phyloP scores from a whole-genome alignment of 2,888 invertebrate species.

The Drosophila aldrichi region DNA sequence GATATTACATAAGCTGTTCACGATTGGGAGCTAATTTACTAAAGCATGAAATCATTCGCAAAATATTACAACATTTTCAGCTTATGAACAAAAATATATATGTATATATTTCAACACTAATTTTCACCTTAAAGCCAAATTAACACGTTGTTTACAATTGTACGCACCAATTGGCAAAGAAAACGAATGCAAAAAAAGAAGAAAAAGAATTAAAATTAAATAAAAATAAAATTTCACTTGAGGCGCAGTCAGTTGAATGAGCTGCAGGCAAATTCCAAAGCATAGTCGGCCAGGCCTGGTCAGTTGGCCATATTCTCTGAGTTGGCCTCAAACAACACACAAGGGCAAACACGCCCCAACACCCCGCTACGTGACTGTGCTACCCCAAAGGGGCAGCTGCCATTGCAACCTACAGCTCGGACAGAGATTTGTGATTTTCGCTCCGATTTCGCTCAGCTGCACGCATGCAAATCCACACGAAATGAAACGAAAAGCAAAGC shows the following conservation, averaged over 20 bases:
- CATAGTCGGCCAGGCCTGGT: constrained; percentile 17
- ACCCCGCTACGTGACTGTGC: constrained; percentile 41
- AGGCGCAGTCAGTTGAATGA: constrained; percentile 42
- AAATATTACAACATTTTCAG: constrained; percentile 31
- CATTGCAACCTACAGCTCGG: constrained; percentile 10
- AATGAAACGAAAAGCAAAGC: constrained; percentile 11
- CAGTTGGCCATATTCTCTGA: constrained; percentile 27
- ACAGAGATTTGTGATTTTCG: constrained; percentile 38
- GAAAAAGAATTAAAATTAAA: constrained; percentile 34
- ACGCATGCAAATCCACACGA: constrained; percentile 61
- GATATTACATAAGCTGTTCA: constrained; percentile 16
- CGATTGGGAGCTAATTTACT: constrained; percentile 5
- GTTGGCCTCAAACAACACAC: constrained; percentile 33
- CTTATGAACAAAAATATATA: not conserved
- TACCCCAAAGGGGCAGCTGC: constrained; percentile 21
- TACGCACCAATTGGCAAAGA: constrained; percentile 67
- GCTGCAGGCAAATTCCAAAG: constrained; percentile 37
- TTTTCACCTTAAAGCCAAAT: constrained; percentile 38
- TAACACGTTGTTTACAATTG: constrained; percentile 62
- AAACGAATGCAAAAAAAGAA: constrained; percentile 42
- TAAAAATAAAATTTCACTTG: constrained; percentile 70
- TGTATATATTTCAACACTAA: not conserved
- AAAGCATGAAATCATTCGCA: constrained; percentile 21
- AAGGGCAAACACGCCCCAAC: constrained; percentile 29
- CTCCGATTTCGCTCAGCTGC: constrained; percentile 37